phyloP scores from a whole-genome alignment of 2,888 invertebrate species.

The Perizoma affinitatum region DNA sequence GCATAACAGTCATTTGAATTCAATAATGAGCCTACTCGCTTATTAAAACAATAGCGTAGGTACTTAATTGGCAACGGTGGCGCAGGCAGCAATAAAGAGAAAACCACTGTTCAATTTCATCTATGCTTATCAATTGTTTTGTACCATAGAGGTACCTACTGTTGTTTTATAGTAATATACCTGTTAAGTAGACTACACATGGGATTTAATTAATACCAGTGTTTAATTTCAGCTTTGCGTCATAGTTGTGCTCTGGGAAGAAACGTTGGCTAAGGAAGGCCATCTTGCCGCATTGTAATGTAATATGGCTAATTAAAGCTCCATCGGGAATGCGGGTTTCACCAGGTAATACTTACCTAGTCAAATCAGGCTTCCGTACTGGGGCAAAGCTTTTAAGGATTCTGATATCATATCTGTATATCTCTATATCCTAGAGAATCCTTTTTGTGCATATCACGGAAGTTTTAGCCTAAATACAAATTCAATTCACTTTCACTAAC shows the following conservation, averaged over 20 bases:
- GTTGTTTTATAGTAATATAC: slow-evolving; percentile 59
- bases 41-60: slow-evolving; percentile 28
- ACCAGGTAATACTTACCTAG: slow-evolving; percentile 18
- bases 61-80: slow-evolving; percentile 22
- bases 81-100: slow-evolving; percentile 5
- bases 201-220: no score
- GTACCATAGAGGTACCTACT: slow-evolving; percentile 32
- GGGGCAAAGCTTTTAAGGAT: slow-evolving; percentile 14
- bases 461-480: no score
- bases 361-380: slow-evolving; percentile 27
- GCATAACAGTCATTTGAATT: slow-evolving; percentile 25
- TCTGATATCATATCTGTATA: slow-evolving; percentile 3
- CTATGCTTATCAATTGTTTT: slow-evolving; percentile 17
- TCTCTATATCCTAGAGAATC: background rate
- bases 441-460: no score
- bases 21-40: slow-evolving; percentile 26
- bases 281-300: slow-evolving; percentile 63
- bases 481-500: no score
- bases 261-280: slow-evolving; percentile 13
- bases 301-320: slow-evolving; percentile 68
- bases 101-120: slow-evolving; percentile 30
- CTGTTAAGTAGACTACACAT: slow-evolving; percentile 57
- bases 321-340: slow-evolving; percentile 49
- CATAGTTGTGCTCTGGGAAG: no score
- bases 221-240: no score